These are phyloP conservation scores for Melieria omissa DNA, from an alignment of 2,888 invertebrate genomes.

Conservation along the genomic window DNA sequence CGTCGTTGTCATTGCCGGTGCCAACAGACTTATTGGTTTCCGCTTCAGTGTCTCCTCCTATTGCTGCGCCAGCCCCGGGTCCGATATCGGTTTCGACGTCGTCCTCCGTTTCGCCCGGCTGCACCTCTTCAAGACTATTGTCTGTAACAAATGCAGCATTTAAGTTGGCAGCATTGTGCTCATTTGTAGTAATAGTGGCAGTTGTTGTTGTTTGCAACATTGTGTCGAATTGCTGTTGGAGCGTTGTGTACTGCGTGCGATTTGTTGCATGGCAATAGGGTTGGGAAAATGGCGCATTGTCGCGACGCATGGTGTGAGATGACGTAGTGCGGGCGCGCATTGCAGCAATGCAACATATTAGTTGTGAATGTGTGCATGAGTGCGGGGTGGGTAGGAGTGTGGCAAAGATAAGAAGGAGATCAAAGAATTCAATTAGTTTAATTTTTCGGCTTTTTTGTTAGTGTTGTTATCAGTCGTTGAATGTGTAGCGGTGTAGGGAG, in stretches of 20 bases:
- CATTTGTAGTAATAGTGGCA: conserved; percentile 12
- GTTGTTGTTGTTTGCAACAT: conserved; percentile 43
- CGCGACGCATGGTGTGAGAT: conserved; percentile 34
- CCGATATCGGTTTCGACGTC: neutral
- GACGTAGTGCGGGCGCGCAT: conserved; percentile 13
- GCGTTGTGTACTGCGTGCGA: conserved; percentile 34
- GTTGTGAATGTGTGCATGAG: conserved; percentile 3
- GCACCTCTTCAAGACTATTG: conserved; percentile 43
- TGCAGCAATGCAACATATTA: conserved; percentile 8
- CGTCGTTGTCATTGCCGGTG: conserved; percentile 39
- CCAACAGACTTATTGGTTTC: conserved; percentile 51
- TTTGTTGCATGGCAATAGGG: neutral
- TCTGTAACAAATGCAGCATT: conserved; percentile 49
- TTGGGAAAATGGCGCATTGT: conserved; percentile 13
- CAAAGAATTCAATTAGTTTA: conserved; percentile 6
- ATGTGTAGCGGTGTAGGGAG: too few species aligned
- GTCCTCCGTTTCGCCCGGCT: conserved; percentile 1
- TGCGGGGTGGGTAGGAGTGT: conserved; percentile 11
- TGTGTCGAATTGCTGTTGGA: conserved; percentile 34
- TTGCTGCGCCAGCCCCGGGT: conserved; percentile 2
- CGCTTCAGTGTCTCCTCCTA: conserved; percentile 54
- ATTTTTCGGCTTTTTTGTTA: neutral
- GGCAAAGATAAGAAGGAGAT: conserved; percentile 15
- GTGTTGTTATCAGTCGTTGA: too few species aligned
- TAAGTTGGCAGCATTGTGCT: conserved; percentile 46